A percentile compares a stretch with the other conserved stretches of the same genome.
Conservation (phyloP, 2,113 vertebrate species). For the Gymnogyps californianus region DNA sequence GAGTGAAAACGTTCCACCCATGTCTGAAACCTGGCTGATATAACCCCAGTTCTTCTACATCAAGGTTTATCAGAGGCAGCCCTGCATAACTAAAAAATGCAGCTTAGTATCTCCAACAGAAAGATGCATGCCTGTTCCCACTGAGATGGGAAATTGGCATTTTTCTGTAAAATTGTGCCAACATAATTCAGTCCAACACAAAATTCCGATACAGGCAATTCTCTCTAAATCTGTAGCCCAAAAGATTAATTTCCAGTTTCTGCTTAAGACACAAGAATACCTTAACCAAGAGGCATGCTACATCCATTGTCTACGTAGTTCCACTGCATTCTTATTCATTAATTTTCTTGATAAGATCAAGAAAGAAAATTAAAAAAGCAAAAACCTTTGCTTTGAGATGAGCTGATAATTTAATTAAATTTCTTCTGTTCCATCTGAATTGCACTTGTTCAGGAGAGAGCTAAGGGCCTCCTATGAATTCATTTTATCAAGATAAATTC, state of each 20-base stretch:
- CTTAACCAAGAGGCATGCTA: background rate
- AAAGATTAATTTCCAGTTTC: background rate
- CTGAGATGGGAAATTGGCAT: background rate
- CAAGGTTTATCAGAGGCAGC: background rate
- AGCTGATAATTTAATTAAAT: conserved; percentile 40
- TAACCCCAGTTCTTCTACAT: background rate
- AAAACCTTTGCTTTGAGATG: conserved; percentile 9
- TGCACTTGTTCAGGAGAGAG: background rate
- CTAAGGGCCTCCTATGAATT: background rate
- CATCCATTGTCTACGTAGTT: background rate
- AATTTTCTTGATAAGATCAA: conserved; percentile 15
- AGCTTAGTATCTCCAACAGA: background rate
- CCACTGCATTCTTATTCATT: background rate
- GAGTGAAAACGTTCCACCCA: background rate
- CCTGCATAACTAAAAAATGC: background rate
- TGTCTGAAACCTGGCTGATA: background rate
- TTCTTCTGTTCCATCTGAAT: background rate
- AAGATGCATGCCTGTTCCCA: background rate
- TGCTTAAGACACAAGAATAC: background rate
- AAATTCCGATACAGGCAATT: background rate
- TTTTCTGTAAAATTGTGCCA: background rate
- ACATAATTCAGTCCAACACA: background rate
- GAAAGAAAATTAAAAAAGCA: conserved; percentile 27
- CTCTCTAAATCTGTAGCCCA: background rate
- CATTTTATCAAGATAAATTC: conserved; percentile 20